phyloP scores from a whole-genome alignment of 2,888 invertebrate genomes.

The Sinotaia quadrata region DNA sequence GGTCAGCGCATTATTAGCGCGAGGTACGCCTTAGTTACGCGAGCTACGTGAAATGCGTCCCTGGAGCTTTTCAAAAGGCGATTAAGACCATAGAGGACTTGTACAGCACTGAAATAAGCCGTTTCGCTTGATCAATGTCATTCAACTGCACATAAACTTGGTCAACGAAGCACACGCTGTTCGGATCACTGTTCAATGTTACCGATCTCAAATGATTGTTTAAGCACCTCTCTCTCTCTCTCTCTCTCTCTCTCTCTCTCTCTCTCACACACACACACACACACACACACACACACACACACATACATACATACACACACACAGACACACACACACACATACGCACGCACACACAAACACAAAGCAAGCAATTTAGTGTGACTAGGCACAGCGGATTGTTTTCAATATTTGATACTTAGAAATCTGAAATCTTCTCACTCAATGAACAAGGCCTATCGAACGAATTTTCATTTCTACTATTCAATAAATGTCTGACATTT shows the following conservation, averaged over 20 bases:
- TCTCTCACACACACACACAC: constrained; percentile 2
- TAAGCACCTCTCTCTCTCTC: not conserved
- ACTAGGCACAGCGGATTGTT: not conserved
- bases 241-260: not conserved
- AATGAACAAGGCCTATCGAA: no score
- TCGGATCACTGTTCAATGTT: not conserved
- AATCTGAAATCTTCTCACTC: no score
- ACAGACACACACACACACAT: not conserved
- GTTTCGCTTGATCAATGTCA: no score
- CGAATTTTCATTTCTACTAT: no score
- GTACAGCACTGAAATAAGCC: no score
- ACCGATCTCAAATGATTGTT: not conserved
- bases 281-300: not conserved
- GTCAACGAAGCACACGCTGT: not conserved
- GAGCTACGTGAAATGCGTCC: no score
- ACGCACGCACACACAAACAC: not conserved
- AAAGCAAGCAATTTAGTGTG: not conserved
- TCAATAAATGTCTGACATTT: no score
- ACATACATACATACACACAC: constrained; percentile 2
- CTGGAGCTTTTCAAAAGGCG: no score
- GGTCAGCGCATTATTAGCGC: no score
- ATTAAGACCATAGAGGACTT: no score
- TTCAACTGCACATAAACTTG: not conserved
- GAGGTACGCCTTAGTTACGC: no score
- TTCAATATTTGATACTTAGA: not conserved